These are phyloP conservation scores for Catamblyrhynchus diadema DNA, from an alignment of 2,797 vertebrate species.

Conservation along the genomic window DNA sequence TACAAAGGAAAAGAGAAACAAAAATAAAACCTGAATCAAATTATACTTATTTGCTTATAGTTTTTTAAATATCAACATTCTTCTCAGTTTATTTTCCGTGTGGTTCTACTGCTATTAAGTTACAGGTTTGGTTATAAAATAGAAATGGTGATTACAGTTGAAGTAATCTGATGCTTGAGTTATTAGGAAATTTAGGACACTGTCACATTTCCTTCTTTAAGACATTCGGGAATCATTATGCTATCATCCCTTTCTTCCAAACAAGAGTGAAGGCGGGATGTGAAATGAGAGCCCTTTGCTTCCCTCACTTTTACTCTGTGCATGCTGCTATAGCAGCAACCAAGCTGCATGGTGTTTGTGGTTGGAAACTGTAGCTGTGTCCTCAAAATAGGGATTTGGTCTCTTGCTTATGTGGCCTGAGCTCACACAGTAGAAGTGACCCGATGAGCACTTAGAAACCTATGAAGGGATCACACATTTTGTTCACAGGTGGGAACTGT, in stretches of 20 bases:
- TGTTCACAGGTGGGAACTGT: background rate
- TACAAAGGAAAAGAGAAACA: background rate
- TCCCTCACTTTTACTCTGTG: background rate
- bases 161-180: slow-evolving; percentile 3
- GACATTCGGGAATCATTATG: background rate
- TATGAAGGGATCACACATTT: background rate
- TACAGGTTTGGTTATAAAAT: background rate
- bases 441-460: background rate
- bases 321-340: background rate
- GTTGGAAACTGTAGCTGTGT: background rate
- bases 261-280: background rate
- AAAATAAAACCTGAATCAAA: background rate
- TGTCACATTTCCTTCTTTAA: background rate
- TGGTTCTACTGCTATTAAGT: background rate
- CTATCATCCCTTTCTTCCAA: background rate
- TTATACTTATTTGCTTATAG: background rate
- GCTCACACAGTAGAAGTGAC: background rate
- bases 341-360: rapidly evolving
- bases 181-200: background rate
- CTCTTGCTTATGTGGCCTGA: rapidly evolving
- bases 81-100: slow-evolving; percentile 6
- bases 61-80: background rate
- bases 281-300: background rate
- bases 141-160: background rate
- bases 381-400: background rate